Evolutionary conservation across 2,888 invertebrate genomes (phyloP), one percentile per base, ranked within the genome.

Genomic region (Pinctada fucata): DNA sequence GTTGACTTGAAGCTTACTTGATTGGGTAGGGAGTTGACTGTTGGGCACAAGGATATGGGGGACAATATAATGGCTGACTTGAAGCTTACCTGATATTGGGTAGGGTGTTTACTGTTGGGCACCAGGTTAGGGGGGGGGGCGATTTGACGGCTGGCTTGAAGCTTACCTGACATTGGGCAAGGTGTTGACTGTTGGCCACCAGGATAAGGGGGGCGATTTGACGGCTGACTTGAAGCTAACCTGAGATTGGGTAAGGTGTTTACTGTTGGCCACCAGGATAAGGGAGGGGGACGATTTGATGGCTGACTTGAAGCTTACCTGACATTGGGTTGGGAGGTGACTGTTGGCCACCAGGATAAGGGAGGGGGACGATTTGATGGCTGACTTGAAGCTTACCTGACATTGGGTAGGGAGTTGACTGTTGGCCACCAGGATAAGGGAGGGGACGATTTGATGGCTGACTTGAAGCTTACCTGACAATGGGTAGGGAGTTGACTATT

Each of bases 211-310:
- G 64, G 47, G 10, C 85, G 10, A 83, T 86, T 51, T 73, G 80
- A 6, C 47, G 52, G 31, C n/a, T 77, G 70, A 31, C 83, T 76
- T 16, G 80, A 78, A 50, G 64, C 51, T 75, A 64, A 13, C 82
- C 84, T 68, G 78, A 8, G 45, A 78, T 3, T 70, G 85, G 81
- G 76, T 86, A 84, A 6, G 84, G 76, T 2, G 82, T 78, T 8
- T 13, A 2, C n/a, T 68, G 66, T 31, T 31, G 31, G n/a, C 50
- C 8, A 67, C 10, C 67, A 6, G 72, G 74, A 6, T 77, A 77
- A 3, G 74, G 79, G 1, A 50, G 31, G 16, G 85, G 10, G 84
- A 85, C 51, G 31, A 31, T 31, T 31, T 31, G 31, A 31, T 1
- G 31, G 31, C 31, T 66, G 16, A n/a, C 63, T 64, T 49, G 49